These are phyloP conservation scores for Diuraphis noxia DNA, from an alignment of 1,140 invertebrate genomes.

Conservation along the genomic window DNA sequence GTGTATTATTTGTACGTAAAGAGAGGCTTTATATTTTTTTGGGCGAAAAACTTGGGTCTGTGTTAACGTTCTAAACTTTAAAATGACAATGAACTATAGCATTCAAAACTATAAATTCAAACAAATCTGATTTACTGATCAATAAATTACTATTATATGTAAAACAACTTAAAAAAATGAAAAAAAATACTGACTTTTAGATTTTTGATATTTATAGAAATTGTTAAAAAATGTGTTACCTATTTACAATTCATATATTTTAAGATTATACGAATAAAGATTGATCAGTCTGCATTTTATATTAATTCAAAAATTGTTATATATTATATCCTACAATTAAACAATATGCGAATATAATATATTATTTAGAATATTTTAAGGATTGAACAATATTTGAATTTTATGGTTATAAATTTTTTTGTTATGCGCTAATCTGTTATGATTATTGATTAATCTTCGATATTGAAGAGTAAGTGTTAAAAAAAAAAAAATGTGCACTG, in stretches of 20 bases:
- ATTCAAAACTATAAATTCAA: not conserved
- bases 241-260: not conserved
- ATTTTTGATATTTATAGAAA: not conserved
- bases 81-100: constrained; percentile 16
- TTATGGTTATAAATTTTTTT: not conserved
- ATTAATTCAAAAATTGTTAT: not conserved
- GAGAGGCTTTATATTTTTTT: not conserved
- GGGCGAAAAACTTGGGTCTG: not conserved
- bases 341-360: too few relatives aligned
- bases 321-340: not conserved
- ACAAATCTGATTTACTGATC: not conserved
- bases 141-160: constrained; percentile 6
- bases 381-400: not conserved
- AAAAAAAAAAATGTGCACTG: too few relatives aligned
- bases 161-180: constrained; percentile 3
- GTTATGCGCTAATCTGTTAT: not conserved
- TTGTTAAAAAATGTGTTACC: not conserved
- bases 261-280: not conserved
- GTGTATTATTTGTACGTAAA: not conserved
- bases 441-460: not conserved
- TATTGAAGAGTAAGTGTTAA: too few relatives aligned
- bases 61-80: not conserved
- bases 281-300: not conserved
- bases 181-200: not conserved
- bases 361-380: too few relatives aligned